Evolutionary conservation across 2,797 vertebrate species (phyloP), one percentile per base, ranked within the genome.

Genomic region (Spinibarbus caldwelli): DNA sequence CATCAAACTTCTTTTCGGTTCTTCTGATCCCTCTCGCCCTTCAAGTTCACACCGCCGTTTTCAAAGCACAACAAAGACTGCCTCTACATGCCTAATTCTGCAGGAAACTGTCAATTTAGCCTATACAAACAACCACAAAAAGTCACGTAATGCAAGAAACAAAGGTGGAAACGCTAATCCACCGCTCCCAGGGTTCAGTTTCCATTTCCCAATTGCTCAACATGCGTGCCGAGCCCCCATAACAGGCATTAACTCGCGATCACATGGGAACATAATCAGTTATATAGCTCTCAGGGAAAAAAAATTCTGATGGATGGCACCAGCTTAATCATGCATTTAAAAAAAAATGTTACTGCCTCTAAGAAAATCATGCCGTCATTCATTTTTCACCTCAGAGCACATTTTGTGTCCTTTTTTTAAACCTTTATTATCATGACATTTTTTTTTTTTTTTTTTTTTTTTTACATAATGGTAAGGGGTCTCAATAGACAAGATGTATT

Each of bases 271-370:
- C 84, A 90, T 93, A 89, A 92, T 88, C 85, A 67, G 64, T 76
- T 29, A 34, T 77, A 84, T n/a, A 88, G 89, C 89, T 90, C 89
- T 85, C 86, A 91, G 86, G 90, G 85, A 89, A 89, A n/a, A n/a
- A n/a, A 92, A 90, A 90, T 89, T 88, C 89, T 92, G 92, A 93
- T 91, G 90, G 90, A 93, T 91, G 85, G 89, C 80, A 86, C 1
- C 12, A 67, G 89, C 86, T 88, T 91, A 91, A 92, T 91, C 88
- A 89, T 81, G 85, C 86, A 72, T 82, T 89, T 31, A 64, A 62
- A 23, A 36, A 89, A 87, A 90, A 87, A 80, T 17, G 5, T 64
- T 86, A 86, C 45, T 73, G 82, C 86, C 90, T 88, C 86, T 80
- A 90, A 83, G 90, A 87, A 90, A 89, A 88, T 21, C 38, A 2